These are phyloP conservation scores for Aphodius sticticus DNA, from an alignment of 2,888 invertebrate genomes.

Conservation along the genomic window DNA sequence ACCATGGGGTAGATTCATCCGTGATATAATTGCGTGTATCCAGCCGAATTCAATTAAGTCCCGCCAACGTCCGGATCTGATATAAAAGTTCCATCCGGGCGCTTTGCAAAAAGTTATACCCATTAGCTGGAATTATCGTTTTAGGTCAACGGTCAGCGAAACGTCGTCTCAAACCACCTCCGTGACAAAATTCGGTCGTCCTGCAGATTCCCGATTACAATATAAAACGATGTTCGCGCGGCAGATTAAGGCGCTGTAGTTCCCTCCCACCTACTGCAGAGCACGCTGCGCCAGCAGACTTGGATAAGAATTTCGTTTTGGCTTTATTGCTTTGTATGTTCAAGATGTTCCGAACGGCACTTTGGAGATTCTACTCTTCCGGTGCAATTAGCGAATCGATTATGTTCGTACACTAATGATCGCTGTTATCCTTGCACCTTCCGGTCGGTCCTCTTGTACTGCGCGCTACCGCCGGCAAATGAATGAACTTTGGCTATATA, in stretches of 20 bases:
- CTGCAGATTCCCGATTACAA: not conserved
- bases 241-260: not conserved
- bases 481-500: too few species aligned
- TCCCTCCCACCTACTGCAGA: not conserved
- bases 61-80: not conserved
- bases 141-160: slow-evolving; percentile 12
- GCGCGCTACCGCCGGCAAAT: too few species aligned
- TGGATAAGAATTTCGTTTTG: not conserved
- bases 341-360: slow-evolving; percentile 4
- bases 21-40: slow-evolving; percentile 4
- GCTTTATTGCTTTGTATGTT: not conserved
- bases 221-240: not conserved
- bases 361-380: not conserved
- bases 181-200: not conserved
- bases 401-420: slow-evolving; percentile 4
- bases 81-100: slow-evolving; percentile 4
- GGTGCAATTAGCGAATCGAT: not conserved
- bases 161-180: not conserved
- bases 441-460: not conserved
- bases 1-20: not conserved
- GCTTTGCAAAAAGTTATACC: not conserved
- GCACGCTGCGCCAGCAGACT: not conserved
- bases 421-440: not conserved
- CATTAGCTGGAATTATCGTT: slow-evolving; percentile 6
- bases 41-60: not conserved